Base-by-base conservation (phyloP, 2,888 invertebrate species). In the Nemotelus nigrinus region DNA sequence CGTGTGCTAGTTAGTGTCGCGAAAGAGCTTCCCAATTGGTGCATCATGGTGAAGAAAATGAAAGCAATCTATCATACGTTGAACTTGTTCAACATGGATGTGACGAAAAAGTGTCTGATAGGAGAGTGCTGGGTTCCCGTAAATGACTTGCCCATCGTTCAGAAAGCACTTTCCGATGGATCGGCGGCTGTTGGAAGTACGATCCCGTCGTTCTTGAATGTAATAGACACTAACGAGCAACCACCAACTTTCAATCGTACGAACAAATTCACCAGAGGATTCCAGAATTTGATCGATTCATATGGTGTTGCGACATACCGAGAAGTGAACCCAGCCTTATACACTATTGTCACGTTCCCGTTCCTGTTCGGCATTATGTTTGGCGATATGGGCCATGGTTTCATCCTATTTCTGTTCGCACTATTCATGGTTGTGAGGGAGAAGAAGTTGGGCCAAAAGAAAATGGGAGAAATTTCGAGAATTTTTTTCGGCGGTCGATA, bases 401-500 rank as follows among this genome's bases (percentile, higher is more conserved):
- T 93, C 10, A 92, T 98, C 80, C 91, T 98, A 92, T 88, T 93
- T 3, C 81, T 93, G 25, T 95, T 96, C 85, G 96, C 93, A 0
- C 87, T 89, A 0, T 96, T 91, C 90, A 92, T 98, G 93, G 92
- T 96, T 43, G 80, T 93, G 58, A 91, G 90, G 80, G 98, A 98
- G 86, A 94, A 93, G 79, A 90, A 92, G 76, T 88, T 97, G 75
- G 85, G 89, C n/a, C 89, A 90, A 3, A 90, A 92, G 84, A 94
- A 93, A 82, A 89, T 91, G 8, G 93, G 91, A 85, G 95, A 97
- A 93, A 98, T 99, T 81, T 98, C 96, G 93, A 95, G 92, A 85
- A 98, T 97, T 82, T 98, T 99, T 90, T 98, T 98, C 87, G 95
- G 95, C 80, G 99, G 99, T 2, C 95, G 99, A 71, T 99, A 99